phyloP scores from a whole-genome alignment of 37 sponge, comb jelly and placozoan species.

The Bolinopsis microptera region DNA sequence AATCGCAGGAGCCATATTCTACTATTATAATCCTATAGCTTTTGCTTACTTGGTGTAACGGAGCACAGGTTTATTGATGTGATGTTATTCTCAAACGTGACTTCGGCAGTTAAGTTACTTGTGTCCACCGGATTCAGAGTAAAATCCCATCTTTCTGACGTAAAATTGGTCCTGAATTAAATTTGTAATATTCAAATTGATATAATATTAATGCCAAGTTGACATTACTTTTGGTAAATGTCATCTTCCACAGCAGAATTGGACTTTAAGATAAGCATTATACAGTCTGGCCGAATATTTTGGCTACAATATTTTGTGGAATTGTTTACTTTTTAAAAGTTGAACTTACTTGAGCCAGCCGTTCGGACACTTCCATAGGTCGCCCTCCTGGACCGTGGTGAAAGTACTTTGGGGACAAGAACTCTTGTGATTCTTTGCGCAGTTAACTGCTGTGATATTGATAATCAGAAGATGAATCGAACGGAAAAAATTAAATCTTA shows the following conservation, averaged over 20 bases:
- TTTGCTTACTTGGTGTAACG: conserved; percentile 6
- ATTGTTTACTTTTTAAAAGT: too few species aligned
- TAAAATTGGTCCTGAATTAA: neutral
- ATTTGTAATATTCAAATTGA: neutral
- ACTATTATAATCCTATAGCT: too few species aligned
- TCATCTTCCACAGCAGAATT: too few species aligned
- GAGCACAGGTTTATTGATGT: conserved; percentile 24
- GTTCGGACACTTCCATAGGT: neutral
- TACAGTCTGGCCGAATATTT: too few species aligned
- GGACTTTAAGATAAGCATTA: too few species aligned
- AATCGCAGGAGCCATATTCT: too few species aligned
- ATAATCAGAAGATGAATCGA: too few species aligned
- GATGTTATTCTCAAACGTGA: neutral
- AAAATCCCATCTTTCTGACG: neutral
- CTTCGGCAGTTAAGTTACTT: conserved; percentile 7
- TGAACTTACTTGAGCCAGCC: neutral
- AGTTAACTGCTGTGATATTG: too few species aligned
- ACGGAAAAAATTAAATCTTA: too few species aligned
- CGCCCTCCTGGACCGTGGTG: neutral
- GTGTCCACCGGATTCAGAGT: neutral
- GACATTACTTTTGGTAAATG: too few species aligned
- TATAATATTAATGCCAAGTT: too few species aligned
- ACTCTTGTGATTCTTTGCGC: neutral
- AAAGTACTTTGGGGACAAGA: conserved; percentile 36
- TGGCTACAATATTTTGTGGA: too few species aligned